Evolutionary conservation across 30 jellyfish, hydroid and myxozoan species (phyloP).

Genomic region (Catostylus mosaicus): DNA sequence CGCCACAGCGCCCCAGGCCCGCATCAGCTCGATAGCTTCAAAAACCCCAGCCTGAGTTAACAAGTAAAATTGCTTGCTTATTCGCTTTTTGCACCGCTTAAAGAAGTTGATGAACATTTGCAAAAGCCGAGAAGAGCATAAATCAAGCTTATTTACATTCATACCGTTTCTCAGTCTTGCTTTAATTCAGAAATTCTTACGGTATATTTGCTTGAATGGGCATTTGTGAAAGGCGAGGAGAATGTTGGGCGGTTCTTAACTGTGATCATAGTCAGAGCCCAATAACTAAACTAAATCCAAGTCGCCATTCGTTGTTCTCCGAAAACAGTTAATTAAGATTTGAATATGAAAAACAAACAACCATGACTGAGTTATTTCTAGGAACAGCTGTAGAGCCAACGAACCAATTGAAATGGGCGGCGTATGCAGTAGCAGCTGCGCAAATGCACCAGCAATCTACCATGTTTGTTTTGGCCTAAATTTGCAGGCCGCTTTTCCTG

Average conservation of each 20-base stretch:
- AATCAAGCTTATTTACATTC: too few relatives aligned
- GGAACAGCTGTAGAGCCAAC: conserved; percentile 18
- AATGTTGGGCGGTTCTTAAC: background rate
- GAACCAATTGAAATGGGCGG: conserved; percentile 23
- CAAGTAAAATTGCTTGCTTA: too few relatives aligned
- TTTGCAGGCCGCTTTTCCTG: background rate
- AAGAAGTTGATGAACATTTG: too few relatives aligned
- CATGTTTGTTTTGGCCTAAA: conserved; percentile 1
- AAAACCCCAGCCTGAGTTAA: too few relatives aligned
- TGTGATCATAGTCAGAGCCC: background rate
- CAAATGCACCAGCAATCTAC: conserved; percentile 11
- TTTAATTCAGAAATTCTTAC: background rate
- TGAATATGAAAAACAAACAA: background rate
- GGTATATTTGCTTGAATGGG: background rate
- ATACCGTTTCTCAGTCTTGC: too few relatives aligned
- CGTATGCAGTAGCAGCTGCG: conserved; percentile 31
- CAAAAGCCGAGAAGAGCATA: too few relatives aligned
- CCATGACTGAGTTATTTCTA: conserved; percentile 10
- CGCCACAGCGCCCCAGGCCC: too few relatives aligned
- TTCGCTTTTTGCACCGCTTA: too few relatives aligned
- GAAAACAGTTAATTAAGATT: background rate
- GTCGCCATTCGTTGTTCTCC: background rate
- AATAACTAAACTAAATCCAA: background rate
- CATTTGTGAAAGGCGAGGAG: background rate
- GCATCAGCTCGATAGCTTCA: too few relatives aligned